Evolutionary conservation across 2,888 invertebrate species (phyloP).

Genomic region (Eristalis intricaria): DNA sequence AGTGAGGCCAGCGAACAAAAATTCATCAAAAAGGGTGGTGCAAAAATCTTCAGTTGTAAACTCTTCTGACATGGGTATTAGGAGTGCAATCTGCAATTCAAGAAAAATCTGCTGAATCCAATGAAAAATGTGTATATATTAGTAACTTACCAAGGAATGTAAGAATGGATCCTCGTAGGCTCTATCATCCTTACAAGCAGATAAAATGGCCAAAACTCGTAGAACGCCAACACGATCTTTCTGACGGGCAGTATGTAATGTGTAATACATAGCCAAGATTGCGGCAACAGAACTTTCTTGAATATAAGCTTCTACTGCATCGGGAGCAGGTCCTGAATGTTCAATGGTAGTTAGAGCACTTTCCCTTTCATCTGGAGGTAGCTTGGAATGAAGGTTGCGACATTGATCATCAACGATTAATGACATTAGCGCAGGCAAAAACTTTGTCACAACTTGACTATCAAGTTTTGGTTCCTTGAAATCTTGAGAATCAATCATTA

Average conservation of each 20-base stretch:
- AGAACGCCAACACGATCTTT: slow-evolving; percentile 91
- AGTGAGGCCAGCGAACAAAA: slow-evolving; percentile 93
- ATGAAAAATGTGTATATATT: background rate
- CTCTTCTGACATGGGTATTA: slow-evolving; percentile 95
- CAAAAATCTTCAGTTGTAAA: slow-evolving; percentile 97
- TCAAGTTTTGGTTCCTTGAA: slow-evolving; percentile 98
- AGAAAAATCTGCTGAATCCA: background rate
- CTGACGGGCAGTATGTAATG: slow-evolving; percentile 91
- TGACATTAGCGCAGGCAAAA: slow-evolving; percentile 95
- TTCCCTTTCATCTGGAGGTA: slow-evolving; percentile 96
- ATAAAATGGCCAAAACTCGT: slow-evolving; percentile 93
- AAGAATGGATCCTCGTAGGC: slow-evolving; percentile 97
- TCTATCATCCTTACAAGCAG: slow-evolving; percentile 94
- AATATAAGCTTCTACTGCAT: slow-evolving; percentile 95
- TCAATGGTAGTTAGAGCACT: slow-evolving; percentile 96
- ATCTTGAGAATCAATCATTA: slow-evolving; percentile 97
- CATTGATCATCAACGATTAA: slow-evolving; percentile 95
- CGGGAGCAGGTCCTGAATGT: slow-evolving; percentile 95
- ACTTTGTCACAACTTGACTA: slow-evolving; percentile 95
- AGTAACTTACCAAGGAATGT: slow-evolving; percentile 88
- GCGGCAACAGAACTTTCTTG: slow-evolving; percentile 95
- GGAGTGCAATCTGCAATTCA: slow-evolving; percentile 83
- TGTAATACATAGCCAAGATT: slow-evolving; percentile 96
- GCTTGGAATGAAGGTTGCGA: slow-evolving; percentile 90
- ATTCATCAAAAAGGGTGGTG: slow-evolving; percentile 97